phyloP scores from a whole-genome alignment of 2,888 invertebrate species.

The Bibio marci region DNA sequence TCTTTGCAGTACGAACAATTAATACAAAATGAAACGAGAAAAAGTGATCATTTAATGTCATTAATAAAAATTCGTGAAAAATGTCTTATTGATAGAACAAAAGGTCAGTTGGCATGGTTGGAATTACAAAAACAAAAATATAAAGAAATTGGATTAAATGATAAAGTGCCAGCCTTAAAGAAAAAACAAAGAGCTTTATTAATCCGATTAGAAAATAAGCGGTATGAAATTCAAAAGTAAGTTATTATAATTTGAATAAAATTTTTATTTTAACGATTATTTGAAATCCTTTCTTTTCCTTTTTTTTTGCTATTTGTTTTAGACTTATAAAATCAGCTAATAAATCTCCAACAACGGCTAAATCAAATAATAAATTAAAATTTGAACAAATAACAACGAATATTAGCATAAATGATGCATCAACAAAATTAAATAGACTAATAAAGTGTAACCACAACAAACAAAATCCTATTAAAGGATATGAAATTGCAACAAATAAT shows the following conservation, averaged over 20 bases:
- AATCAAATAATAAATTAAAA: no score
- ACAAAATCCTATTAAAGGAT: not conserved
- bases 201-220: slow-evolving; percentile 45
- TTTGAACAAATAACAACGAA: no score
- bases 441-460: no score
- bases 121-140: slow-evolving; percentile 45
- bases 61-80: slow-evolving; percentile 48
- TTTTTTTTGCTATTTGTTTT: no score
- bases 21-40: slow-evolving; percentile 46
- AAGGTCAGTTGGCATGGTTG: slow-evolving; percentile 42
- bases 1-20: slow-evolving; percentile 36
- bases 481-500: not conserved
- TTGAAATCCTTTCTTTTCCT: no score
- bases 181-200: slow-evolving; percentile 50
- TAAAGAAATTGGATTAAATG: slow-evolving; percentile 36
- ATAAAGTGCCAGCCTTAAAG: slow-evolving; percentile 39
- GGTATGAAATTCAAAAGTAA: slow-evolving; percentile 47
- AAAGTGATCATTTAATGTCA: slow-evolving; percentile 45
- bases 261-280: not conserved
- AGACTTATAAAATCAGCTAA: no score
- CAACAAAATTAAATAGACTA: no score
- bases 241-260: slow-evolving; percentile 5
- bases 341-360: no score
- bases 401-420: no score
- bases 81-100: slow-evolving; percentile 46